Conservation (phyloP, 2,113 vertebrate species). For the Conger conger region DNA sequence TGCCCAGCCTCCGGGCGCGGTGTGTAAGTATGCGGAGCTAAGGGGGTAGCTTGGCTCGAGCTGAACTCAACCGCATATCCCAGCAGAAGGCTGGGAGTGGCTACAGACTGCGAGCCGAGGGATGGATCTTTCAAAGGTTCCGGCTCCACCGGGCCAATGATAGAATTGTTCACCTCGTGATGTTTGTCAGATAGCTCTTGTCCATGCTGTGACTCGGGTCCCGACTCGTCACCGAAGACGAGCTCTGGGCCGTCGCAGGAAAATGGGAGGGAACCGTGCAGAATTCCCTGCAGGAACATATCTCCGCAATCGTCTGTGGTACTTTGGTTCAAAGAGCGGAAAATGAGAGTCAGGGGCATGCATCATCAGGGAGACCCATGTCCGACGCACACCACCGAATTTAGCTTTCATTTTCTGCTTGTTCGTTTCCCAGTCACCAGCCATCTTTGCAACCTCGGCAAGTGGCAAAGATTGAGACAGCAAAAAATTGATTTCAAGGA, state of each 20-base stretch:
- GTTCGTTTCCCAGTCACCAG: constrained; percentile 49
- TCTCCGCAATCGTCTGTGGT: constrained; percentile 62
- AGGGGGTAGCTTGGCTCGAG: constrained; percentile 31
- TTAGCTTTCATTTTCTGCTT: background rate
- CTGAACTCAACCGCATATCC: background rate
- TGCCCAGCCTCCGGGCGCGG: constrained; percentile 47
- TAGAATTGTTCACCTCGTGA: background rate
- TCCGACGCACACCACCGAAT: background rate
- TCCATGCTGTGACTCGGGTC: constrained; percentile 46
- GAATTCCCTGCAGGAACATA: constrained; percentile 46
- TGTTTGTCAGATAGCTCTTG: constrained; percentile 32
- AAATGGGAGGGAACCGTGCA: constrained; percentile 54
- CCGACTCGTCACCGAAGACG: constrained; percentile 59
- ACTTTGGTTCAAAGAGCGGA: constrained; percentile 65
- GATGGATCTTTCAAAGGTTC: constrained; percentile 31
- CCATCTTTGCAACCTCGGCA: constrained; percentile 56
- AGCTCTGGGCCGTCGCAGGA: constrained; percentile 59
- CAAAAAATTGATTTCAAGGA: constrained; percentile 42
- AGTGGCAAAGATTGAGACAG: constrained; percentile 59
- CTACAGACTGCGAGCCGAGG: constrained; percentile 39
- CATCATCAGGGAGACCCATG: background rate
- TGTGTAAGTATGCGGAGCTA: constrained; percentile 50
- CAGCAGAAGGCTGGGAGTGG: background rate
- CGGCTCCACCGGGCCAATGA: background rate
- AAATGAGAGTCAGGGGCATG: constrained; percentile 48